phyloP scores from a whole-genome alignment of 2,797 vertebrate genomes.

The Gymnodraco acuticeps region DNA sequence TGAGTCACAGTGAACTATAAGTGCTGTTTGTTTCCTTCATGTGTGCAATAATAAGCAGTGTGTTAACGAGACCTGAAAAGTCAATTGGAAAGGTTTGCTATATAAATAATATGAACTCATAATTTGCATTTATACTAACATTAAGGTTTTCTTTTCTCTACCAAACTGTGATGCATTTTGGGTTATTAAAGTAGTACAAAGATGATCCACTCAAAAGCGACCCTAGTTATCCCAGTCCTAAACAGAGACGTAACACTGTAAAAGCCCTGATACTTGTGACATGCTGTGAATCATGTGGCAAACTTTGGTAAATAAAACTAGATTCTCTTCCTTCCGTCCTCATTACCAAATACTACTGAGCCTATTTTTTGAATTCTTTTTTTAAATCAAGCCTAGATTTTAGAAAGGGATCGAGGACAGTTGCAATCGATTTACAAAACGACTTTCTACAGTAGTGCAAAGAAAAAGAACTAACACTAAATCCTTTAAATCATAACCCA shows the following conservation, averaged over 20 bases:
- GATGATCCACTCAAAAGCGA: background rate
- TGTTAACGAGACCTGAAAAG: background rate
- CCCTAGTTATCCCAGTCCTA: background rate
- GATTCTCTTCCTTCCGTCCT: too few relatives aligned
- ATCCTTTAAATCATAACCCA: background rate
- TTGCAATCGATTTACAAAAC: background rate
- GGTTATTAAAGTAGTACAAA: background rate
- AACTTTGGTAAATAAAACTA: too few relatives aligned
- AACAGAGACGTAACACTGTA: background rate
- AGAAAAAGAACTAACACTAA: background rate
- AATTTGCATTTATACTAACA: background rate
- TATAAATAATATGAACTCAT: background rate
- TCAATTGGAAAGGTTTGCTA: background rate
- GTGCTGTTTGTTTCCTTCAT: background rate
- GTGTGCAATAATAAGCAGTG: background rate
- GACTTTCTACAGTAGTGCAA: background rate
- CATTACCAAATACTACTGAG: too few relatives aligned
- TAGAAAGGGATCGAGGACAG: background rate
- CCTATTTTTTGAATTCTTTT: too few relatives aligned
- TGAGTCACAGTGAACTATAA: background rate
- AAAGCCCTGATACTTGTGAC: background rate
- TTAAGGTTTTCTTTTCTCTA: background rate
- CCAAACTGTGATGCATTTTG: background rate
- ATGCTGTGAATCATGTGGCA: background rate
- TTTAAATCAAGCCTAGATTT: background rate